These are phyloP conservation scores for Metallyticus violacea DNA, from an alignment of 2,888 invertebrate genomes.

Conservation along the genomic window DNA sequence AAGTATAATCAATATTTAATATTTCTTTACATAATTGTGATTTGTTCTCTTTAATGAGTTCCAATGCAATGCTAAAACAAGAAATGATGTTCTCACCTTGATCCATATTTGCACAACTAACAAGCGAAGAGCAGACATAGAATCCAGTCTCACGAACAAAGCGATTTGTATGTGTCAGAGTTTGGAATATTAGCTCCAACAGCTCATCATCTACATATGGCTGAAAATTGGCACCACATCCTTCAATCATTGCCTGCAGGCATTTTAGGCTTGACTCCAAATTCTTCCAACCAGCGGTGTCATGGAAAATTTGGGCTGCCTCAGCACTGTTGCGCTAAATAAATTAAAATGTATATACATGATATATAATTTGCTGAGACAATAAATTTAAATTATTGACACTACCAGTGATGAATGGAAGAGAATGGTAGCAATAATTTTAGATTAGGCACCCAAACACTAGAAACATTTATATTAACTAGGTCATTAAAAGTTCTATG, in stretches of 20 bases:
- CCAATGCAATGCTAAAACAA: no score
- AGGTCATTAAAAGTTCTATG: no score
- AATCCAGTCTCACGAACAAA: slow-evolving; percentile 55
- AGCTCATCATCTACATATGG: slow-evolving; percentile 46
- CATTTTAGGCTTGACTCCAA: slow-evolving; percentile 55
- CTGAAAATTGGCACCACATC: slow-evolving; percentile 47
- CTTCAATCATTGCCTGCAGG: slow-evolving; percentile 50
- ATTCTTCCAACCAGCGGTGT: slow-evolving; percentile 53
- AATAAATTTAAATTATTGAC: no score
- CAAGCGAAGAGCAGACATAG: slow-evolving; percentile 48
- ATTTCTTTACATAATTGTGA: not conserved
- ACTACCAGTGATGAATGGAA: no score
- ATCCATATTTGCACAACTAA: slow-evolving; percentile 43
- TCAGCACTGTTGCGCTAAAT: slow-evolving; percentile 43
- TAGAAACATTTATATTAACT: no score
- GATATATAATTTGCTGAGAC: no score
- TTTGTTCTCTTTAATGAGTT: no score
- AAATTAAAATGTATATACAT: not conserved
- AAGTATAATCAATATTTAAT: no score
- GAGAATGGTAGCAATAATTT: no score
- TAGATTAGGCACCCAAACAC: no score
- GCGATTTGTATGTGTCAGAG: slow-evolving; percentile 51
- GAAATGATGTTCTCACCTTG: slow-evolving; percentile 32
- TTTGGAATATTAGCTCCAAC: slow-evolving; percentile 48
- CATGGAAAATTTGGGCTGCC: slow-evolving; percentile 51